Base-by-base conservation (phyloP, 2,113 vertebrate species). In the Strix aluco region DNA sequence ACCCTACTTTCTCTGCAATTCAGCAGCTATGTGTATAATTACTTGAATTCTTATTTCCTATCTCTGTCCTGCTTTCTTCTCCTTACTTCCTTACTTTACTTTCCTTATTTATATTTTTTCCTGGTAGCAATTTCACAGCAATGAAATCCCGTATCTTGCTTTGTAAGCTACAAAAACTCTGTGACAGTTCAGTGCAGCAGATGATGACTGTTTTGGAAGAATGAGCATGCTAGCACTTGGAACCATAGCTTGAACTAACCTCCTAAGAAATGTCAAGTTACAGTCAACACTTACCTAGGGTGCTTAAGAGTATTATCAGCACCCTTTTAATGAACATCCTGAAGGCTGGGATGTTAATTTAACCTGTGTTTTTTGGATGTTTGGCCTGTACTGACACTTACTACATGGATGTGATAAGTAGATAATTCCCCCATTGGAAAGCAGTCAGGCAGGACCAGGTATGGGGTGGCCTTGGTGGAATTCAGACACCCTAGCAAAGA, bases 221-320 rank as follows among this genome's bases (percentile, higher is more conserved):
- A 61, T 0, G 1, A 77, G 9, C 12, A 2, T 30, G 34, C 42
- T 46, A 40, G 19, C 36, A 16, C 38, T 85, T 84, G 14, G 30
- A 83, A 58, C 17, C 4, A 4, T 40, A 34, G 5, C 83, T 89
- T 78, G 51, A 78, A 57, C 44, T 80, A 52, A 61, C 23, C 12
- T 77, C 52, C 30, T 11, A 17, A 73, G 40, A 65, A 15, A 29
- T 47, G 25, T 15, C 13, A 30, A 15, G 15, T 73, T 86, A 69
- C 16, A 11, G 49, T 44, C 2, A 1, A 36, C 20, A 47, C 0
- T 0, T 30, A 55, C 10, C 40, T 47, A 27, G 6, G 34, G 55
- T 80, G 22, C 42, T 61, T 40, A 52, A 58, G 18, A 62, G 19
- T 73, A 36, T 70, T 88, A 42, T 12, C 30, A 54, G 27, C 17